Evolutionary conservation across 1,140 invertebrate species (phyloP).

Genomic region (Tenebrio molitor): DNA sequence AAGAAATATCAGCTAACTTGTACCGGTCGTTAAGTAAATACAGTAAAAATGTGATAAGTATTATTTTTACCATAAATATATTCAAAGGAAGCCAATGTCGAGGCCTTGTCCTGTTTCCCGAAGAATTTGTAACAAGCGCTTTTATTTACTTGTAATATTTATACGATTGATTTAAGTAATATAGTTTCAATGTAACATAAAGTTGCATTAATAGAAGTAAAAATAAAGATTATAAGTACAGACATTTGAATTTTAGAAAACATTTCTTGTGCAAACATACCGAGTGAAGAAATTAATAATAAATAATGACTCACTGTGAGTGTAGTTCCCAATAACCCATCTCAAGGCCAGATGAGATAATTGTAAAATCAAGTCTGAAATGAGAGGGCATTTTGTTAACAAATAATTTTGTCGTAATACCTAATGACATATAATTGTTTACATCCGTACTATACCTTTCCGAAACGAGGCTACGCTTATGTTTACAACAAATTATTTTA

Average conservation of each 20-base stretch:
- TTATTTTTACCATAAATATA: neutral
- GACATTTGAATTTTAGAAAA: too few relatives aligned
- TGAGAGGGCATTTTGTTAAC: neutral
- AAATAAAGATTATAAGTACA: too few relatives aligned
- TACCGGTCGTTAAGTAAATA: neutral
- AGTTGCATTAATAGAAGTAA: too few relatives aligned
- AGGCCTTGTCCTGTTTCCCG: constrained; percentile 12
- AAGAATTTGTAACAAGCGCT: neutral
- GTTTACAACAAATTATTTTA: too few relatives aligned
- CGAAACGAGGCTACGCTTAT: too few relatives aligned
- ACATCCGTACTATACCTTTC: too few relatives aligned
- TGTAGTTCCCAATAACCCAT: constrained; percentile 27
- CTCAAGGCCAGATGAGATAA: constrained; percentile 20
- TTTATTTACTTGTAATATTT: constrained; percentile 9
- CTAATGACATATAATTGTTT: too few relatives aligned
- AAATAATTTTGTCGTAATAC: neutral
- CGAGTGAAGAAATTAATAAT: neutral
- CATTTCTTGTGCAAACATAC: constrained; percentile 18
- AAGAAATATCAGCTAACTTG: constrained; percentile 56
- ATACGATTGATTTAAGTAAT: neutral
- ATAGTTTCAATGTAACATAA: too few relatives aligned
- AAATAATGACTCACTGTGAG: constrained; percentile 8
- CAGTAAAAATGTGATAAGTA: constrained; percentile 25
- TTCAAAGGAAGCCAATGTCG: constrained; percentile 15
- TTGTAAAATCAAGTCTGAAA: too few relatives aligned